Evolutionary conservation across 2,888 invertebrate species (phyloP), one percentile per base, ranked within the genome.

Genomic region (Hofmannophila pseudospretella): DNA sequence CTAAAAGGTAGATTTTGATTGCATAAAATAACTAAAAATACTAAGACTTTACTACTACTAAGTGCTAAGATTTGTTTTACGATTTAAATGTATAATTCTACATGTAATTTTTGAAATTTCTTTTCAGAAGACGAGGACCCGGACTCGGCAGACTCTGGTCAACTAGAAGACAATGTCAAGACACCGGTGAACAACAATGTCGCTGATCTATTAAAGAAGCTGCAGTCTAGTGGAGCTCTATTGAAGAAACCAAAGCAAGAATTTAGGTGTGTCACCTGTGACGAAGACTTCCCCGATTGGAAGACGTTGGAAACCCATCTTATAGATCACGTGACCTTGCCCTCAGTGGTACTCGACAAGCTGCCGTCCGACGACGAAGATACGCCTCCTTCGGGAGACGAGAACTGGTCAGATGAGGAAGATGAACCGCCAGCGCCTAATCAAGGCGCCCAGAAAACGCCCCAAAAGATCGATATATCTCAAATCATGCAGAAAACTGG

Each of bases 301-400:
- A 68, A 72, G 27, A 81, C 78, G 9, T 58, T 89, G 41, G 76
- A 89, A 48, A 71, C 74, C 8, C 90, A 90, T 61, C 69, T 90
- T 7, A 71, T 89, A 20, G 77, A 81, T 35, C 90, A 90, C 76
- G 88, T 90, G 29, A 87, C 85, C 4, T 76, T 89, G 52, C 90
- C 90, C 29, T 69, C 65, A 1, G 70, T 90, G 38, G 63, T 81
- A 28, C 49, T 90, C 44, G 73, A 81, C 51, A 84, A 77, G 55
- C 76, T 88, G 63, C 85, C 86, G 45, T 88, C 89, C 62, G 73
- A 89, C 86, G 79, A 79, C 67, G 74, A 89, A 77, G 77, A 80
- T 39, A 58, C 56, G 27, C 58, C 66, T 46, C 67, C 59, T 4
- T 81, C 79, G 5, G 82, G 71, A 53, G 82, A 85, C 58, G 84